A percentile compares a stretch with the other conserved stretches of the same genome.
Evolutionary conservation across 23 tunicate genomes (phyloP).

Genomic region (Aplidium turbinatum): DNA sequence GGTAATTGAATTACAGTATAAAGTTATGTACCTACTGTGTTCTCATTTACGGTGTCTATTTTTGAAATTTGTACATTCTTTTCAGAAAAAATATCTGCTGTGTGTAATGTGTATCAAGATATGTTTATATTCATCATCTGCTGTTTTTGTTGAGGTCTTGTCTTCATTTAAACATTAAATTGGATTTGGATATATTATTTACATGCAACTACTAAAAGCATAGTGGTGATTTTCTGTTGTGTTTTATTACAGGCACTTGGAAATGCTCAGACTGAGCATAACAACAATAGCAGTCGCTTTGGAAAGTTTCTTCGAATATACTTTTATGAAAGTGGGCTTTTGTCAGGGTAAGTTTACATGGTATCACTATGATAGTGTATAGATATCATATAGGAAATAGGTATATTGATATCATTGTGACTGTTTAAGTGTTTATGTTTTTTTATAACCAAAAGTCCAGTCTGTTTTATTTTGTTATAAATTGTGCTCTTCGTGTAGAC

Average conservation of each 20-base stretch:
- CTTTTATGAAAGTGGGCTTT: slow-evolving; percentile 61
- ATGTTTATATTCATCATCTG: not conserved
- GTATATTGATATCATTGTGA: too few species aligned
- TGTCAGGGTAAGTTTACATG: slow-evolving; percentile 64
- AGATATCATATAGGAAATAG: too few species aligned
- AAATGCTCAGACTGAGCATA: slow-evolving; percentile 90
- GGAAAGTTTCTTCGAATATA: slow-evolving; percentile 83
- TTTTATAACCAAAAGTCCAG: too few species aligned
- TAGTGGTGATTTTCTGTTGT: too few species aligned
- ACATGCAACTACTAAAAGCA: not conserved
- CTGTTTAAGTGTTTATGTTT: too few species aligned
- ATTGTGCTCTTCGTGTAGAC: too few species aligned
- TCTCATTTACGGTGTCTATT: not conserved
- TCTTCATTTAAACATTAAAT: too few species aligned
- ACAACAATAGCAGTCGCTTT: slow-evolving; percentile 93
- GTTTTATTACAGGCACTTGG: slow-evolving; percentile 77
- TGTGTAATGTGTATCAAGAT: not conserved
- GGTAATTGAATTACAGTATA: slow-evolving; percentile 22
- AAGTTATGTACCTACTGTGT: too few species aligned
- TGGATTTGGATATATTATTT: slow-evolving; percentile 1
- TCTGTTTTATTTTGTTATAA: too few species aligned
- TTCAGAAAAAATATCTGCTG: not conserved
- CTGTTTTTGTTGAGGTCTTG: too few species aligned
- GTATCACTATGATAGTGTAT: too few species aligned
- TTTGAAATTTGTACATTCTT: not conserved